phyloP scores from a whole-genome alignment of 2,797 vertebrate genomes.

The Centropyge bicolor region DNA sequence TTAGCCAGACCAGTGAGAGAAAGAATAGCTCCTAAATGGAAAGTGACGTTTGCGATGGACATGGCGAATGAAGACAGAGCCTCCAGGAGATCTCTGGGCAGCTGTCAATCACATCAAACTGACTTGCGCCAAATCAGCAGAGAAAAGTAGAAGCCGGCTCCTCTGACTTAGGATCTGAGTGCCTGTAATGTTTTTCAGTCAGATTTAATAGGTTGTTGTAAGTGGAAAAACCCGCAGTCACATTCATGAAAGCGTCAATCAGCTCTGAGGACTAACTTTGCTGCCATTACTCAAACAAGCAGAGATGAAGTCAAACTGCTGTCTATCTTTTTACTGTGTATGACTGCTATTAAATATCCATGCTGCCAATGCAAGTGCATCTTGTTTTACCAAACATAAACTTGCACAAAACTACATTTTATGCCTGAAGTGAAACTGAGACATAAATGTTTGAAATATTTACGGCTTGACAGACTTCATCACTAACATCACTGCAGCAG shows the following conservation, averaged over 20 bases:
- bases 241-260: neutral
- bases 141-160: slow-evolving; percentile 21
- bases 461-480: neutral
- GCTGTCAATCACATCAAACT: slow-evolving; percentile 65
- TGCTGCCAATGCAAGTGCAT: neutral
- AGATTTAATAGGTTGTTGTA: slow-evolving; percentile 2
- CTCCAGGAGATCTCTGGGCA: slow-evolving; percentile 49
- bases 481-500: neutral
- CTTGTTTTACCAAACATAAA: slow-evolving; percentile 12
- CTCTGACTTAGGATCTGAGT: slow-evolving; percentile 21
- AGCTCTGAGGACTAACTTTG: neutral
- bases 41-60: slow-evolving; percentile 69
- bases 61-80: slow-evolving; percentile 66
- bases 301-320: neutral
- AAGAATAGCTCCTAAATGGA: slow-evolving; percentile 58
- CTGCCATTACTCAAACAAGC: neutral
- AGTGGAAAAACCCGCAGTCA: neutral
- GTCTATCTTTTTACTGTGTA: neutral
- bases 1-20: slow-evolving; percentile 18
- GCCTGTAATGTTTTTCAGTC: neutral
- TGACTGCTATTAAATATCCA: neutral
- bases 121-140: slow-evolving; percentile 38
- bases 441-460: slow-evolving; percentile 2
- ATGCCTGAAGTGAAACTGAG: slow-evolving; percentile 4
- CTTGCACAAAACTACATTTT: neutral